phyloP scores from a whole-genome alignment of 2,113 vertebrate genomes.

The Orycteropus afer region DNA sequence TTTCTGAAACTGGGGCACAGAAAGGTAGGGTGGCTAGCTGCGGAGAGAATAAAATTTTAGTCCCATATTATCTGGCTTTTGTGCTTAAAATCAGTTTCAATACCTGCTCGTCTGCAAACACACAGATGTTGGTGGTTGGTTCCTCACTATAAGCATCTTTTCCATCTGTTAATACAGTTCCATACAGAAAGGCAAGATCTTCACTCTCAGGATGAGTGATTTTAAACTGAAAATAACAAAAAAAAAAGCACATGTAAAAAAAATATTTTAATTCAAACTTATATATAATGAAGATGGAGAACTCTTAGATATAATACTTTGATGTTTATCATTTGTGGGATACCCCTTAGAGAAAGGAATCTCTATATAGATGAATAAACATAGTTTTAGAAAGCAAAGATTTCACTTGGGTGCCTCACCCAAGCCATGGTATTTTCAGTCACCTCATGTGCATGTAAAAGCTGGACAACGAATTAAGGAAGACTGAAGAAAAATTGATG shows the following conservation, averaged over 20 bases:
- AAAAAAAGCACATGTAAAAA: neutral
- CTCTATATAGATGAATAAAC: neutral
- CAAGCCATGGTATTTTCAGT: too few relatives aligned
- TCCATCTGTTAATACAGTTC: constrained; percentile 97
- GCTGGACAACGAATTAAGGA: too few relatives aligned
- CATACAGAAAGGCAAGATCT: constrained; percentile 95
- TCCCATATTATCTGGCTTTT: neutral
- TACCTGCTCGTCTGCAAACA: constrained; percentile 98
- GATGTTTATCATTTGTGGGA: accelerated
- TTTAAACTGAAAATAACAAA: constrained; percentile 88
- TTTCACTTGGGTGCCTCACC: too few relatives aligned
- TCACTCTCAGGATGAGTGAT: constrained; percentile 92
- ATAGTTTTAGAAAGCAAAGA: neutral
- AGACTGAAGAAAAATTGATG: too few relatives aligned
- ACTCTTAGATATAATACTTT: neutral
- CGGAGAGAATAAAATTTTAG: neutral
- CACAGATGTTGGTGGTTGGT: constrained; percentile 94
- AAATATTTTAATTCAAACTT: neutral
- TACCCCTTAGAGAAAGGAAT: neutral
- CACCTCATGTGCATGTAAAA: too few relatives aligned
- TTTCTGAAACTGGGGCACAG: neutral
- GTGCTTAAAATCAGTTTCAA: neutral
- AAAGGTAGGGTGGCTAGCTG: neutral
- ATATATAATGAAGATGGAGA: neutral
- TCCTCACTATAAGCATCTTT: constrained; percentile 90